Evolutionary conservation across 1,140 invertebrate genomes (phyloP).

Genomic region (Zaprionus ghesquierei): DNA sequence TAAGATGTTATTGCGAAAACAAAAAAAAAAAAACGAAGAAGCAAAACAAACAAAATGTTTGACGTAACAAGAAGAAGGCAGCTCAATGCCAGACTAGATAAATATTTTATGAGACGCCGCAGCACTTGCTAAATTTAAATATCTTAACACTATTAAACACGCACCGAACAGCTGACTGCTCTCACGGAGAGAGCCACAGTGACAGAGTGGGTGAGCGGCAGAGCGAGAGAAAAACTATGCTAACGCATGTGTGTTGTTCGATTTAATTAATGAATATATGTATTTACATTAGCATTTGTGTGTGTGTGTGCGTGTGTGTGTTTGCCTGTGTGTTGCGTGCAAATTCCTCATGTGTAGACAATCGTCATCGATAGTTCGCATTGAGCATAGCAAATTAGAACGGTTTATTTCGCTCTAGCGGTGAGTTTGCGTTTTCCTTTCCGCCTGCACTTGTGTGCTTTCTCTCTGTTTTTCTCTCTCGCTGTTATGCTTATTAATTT

Average conservation of each 20-base stretch:
- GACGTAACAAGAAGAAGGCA: slow-evolving; percentile 23
- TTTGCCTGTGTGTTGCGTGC: neutral
- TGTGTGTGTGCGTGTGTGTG: neutral
- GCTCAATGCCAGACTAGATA: slow-evolving; percentile 27
- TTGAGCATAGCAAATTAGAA: slow-evolving; percentile 4
- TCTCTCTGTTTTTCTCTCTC: neutral
- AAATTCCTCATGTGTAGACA: neutral
- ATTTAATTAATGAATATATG: slow-evolving; percentile 8
- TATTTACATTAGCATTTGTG: neutral
- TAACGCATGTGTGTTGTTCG: slow-evolving; percentile 5
- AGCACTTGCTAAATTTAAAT: slow-evolving; percentile 24
- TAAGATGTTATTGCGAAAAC: slow-evolving; percentile 12
- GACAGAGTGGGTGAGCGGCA: neutral
- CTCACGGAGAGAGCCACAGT: neutral
- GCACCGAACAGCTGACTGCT: slow-evolving; percentile 35
- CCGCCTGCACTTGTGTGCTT: slow-evolving; percentile 1
- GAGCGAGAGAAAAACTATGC: neutral
- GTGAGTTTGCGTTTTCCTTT: slow-evolving; percentile 22
- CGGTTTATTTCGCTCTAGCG: neutral
- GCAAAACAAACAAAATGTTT: slow-evolving; percentile 9
- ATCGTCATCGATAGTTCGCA: slow-evolving; percentile 14
- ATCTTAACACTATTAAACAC: slow-evolving; percentile 13
- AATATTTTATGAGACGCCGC: slow-evolving; percentile 27
- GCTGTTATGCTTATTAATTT: slow-evolving; percentile 3
- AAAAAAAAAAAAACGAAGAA: neutral